These are phyloP conservation scores for Hedya salicella DNA, from an alignment of 2,888 invertebrate genomes.

Conservation along the genomic window DNA sequence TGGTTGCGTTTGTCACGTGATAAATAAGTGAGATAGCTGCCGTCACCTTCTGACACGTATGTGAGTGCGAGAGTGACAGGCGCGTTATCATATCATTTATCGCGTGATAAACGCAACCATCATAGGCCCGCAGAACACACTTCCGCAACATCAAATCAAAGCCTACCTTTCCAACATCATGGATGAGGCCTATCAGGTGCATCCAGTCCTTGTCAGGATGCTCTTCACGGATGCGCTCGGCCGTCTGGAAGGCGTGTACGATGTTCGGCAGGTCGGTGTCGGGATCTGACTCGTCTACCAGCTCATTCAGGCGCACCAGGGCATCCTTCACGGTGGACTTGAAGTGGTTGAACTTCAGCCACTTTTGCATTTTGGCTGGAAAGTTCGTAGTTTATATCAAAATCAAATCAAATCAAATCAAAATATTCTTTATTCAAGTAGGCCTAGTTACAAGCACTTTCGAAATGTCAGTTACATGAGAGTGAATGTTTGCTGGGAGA, in stretches of 20 bases:
- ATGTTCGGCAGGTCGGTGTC: slow-evolving; percentile 97
- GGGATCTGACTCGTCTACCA: slow-evolving; percentile 98
- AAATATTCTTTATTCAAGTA: too few species aligned
- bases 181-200: slow-evolving; percentile 96
- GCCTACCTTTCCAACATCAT: slow-evolving; percentile 96
- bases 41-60: too few species aligned
- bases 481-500: too few species aligned
- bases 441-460: too few species aligned
- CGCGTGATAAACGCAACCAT: too few species aligned
- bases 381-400: slow-evolving; percentile 31
- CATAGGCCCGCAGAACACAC: too few species aligned
- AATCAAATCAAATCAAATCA: not conserved
- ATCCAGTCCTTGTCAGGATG: slow-evolving; percentile 97
- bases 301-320: slow-evolving; percentile 92
- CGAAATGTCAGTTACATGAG: too few species aligned
- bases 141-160: too few species aligned
- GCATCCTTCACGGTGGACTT: slow-evolving; percentile 94
- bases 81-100: too few species aligned
- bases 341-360: slow-evolving; percentile 94
- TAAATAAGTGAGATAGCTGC: too few species aligned
- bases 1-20: too few species aligned
- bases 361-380: slow-evolving; percentile 88
- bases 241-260: slow-evolving; percentile 98
- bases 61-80: too few species aligned
- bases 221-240: slow-evolving; percentile 93